Base-by-base conservation (phyloP, 2,797 vertebrate species). In the Enteromius radiatus region DNA sequence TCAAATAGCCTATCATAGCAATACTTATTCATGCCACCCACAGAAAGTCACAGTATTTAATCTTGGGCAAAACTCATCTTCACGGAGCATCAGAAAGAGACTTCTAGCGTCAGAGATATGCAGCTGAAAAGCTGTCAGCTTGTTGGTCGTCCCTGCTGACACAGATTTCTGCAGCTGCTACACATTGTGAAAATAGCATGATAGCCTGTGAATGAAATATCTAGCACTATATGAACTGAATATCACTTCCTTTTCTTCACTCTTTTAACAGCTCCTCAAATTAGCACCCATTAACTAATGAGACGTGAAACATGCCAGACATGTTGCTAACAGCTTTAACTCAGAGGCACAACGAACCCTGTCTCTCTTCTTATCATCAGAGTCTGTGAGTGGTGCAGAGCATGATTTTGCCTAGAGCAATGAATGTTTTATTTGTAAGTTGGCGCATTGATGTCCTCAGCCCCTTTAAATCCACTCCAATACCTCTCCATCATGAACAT, bases 231-330 rank as follows among this genome's bases (percentile, higher is more conserved):
- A 33, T 70, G 2, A 80, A 28, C 23, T 45, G 23, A 70, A 70
- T n/a, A 43, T 59, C 36, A 43, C 65, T 15, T 31, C 54, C 8
- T 54, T 28, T 65, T 65, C 61, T 19, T 56, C 67, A 26, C 73
- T 71, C 52, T n/a, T 38, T 59, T 70, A 59, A 61, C 67, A 80
- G 78, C 38, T 71, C 3, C 12, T 47, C 26, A 71, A 71, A 71
- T 80, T 70, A 71, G 54, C 52, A 15, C 47, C 17, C 38, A 80
- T 71, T 80, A 61, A 23, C 26, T 33, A 80, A 79, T 79, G 49
- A 79, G 49, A 41, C 47, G 56, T 68, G 21, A 78, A 78, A 78
- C 47, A 78, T 28, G 64, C 3, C 19, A 69, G 64, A 69, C 64
- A 41, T 68, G 64, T 69, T 69, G 19, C 23, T 59, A 41, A 59